These are phyloP conservation scores for Drosophila falleni DNA, from an alignment of 2,888 invertebrate genomes.

Conservation along the genomic window DNA sequence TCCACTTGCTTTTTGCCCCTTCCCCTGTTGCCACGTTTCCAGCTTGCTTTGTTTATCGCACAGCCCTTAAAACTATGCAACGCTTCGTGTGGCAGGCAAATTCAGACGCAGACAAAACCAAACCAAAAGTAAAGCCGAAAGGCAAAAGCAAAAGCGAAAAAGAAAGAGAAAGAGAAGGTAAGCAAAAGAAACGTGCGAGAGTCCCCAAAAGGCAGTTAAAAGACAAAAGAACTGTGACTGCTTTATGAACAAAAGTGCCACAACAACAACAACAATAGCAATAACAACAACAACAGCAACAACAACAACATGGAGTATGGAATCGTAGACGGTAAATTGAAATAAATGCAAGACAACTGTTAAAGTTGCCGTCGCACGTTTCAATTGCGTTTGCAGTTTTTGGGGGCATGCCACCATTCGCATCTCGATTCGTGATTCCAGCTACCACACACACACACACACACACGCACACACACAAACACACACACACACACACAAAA, in stretches of 20 bases:
- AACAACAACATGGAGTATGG: neutral
- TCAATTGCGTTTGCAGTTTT: constrained; percentile 70
- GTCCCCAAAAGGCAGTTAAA: constrained; percentile 67
- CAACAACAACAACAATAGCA: constrained; percentile 19
- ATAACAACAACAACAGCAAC: constrained; percentile 6
- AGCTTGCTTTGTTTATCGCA: constrained; percentile 19
- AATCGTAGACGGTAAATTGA: constrained; percentile 71
- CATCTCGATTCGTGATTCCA: no score
- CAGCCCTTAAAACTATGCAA: constrained; percentile 38
- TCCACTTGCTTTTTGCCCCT: neutral
- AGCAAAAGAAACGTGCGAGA: constrained; percentile 65
- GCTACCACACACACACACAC: neutral
- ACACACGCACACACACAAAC: no score
- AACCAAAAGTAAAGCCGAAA: constrained; percentile 11
- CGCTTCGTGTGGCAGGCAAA: constrained; percentile 65
- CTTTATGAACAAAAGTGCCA: constrained; percentile 33
- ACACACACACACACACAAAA: neutral
- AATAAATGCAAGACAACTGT: constrained; percentile 80
- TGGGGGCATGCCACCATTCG: neutral
- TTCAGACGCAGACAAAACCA: constrained; percentile 27
- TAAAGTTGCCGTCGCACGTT: constrained; percentile 79
- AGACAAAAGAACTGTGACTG: constrained; percentile 75
- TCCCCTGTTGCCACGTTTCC: neutral
- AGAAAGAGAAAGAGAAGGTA: constrained; percentile 12
- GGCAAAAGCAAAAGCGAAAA: neutral